Conservation (phyloP, 2,797 vertebrate genomes). For the Loris lydekkerianus region DNA sequence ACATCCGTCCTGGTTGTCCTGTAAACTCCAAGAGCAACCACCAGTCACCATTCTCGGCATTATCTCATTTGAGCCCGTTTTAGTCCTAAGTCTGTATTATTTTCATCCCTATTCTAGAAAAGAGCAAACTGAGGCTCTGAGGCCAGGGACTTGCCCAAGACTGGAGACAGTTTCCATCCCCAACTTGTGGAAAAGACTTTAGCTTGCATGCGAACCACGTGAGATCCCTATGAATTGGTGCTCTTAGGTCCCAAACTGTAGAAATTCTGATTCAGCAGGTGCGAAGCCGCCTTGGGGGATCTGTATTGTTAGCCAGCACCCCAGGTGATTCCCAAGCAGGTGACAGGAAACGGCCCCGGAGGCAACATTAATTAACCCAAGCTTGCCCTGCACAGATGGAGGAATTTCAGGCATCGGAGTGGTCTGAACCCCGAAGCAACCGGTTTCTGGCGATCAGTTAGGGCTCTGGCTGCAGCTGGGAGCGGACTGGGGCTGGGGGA, state of each 20-base stretch:
- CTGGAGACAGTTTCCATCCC: neutral
- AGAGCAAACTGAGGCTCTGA: neutral
- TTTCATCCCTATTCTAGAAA: neutral
- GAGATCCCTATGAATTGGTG: neutral
- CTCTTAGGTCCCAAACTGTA: neutral
- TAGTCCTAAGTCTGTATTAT: neutral
- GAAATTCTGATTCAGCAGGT: slow-evolving; percentile 30
- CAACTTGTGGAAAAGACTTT: neutral
- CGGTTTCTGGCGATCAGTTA: slow-evolving; percentile 65
- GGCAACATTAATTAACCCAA: neutral
- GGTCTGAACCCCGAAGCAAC: slow-evolving; percentile 10
- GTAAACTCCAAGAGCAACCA: neutral
- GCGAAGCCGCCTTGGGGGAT: neutral
- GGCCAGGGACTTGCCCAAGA: neutral
- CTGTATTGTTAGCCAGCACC: neutral
- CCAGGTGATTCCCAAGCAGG: slow-evolving; percentile 12
- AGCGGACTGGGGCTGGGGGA: slow-evolving; percentile 72
- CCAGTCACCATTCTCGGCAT: neutral
- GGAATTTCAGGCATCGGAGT: neutral
- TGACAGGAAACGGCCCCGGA: neutral
- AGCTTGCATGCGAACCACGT: neutral
- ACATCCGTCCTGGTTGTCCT: neutral
- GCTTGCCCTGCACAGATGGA: neutral
- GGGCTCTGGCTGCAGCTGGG: slow-evolving; percentile 80
- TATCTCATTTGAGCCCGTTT: neutral